Evolutionary conservation across 2,797 vertebrate genomes (phyloP).

Genomic region (Emydoidea blandingii): DNA sequence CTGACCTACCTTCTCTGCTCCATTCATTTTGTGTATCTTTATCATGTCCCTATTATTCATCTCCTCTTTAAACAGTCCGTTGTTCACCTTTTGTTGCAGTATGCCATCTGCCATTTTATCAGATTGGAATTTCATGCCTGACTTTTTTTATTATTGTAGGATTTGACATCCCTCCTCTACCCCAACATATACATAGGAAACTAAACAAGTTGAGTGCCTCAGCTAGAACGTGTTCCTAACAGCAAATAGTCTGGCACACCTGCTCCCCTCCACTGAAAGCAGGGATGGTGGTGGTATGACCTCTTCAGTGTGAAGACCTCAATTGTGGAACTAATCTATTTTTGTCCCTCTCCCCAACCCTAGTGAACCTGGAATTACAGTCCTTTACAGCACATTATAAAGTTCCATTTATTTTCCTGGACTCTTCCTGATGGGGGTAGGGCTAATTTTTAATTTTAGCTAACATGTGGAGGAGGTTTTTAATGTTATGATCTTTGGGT

Average conservation of each 20-base stretch:
- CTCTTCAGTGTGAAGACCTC: not conserved
- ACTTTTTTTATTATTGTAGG: not conserved
- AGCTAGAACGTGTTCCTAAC: not conserved
- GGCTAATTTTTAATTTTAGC: constrained; percentile 2
- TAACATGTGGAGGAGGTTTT: not conserved
- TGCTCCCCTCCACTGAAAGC: not conserved
- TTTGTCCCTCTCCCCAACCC: not conserved
- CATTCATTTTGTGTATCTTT: not conserved
- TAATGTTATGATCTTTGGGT: not conserved
- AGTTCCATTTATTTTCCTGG: constrained; percentile 33
- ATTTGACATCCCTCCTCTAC: not conserved
- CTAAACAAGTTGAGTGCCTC: not conserved
- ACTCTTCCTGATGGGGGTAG: constrained; percentile 22
- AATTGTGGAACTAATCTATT: not conserved
- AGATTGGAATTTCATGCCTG: constrained; percentile 25
- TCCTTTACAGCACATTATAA: not conserved
- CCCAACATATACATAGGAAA: not conserved
- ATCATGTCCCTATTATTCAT: not conserved
- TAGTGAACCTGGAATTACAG: not conserved
- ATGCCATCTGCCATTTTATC: not conserved
- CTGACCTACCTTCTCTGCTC: not conserved
- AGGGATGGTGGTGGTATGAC: not conserved
- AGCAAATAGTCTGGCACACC: not conserved
- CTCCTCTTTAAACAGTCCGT: constrained; percentile 14
- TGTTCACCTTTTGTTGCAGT: constrained; percentile 29